Evolutionary conservation across 2,113 vertebrate species (phyloP), one percentile per base, ranked within the genome.

Genomic region (Saccopteryx bilineata): DNA sequence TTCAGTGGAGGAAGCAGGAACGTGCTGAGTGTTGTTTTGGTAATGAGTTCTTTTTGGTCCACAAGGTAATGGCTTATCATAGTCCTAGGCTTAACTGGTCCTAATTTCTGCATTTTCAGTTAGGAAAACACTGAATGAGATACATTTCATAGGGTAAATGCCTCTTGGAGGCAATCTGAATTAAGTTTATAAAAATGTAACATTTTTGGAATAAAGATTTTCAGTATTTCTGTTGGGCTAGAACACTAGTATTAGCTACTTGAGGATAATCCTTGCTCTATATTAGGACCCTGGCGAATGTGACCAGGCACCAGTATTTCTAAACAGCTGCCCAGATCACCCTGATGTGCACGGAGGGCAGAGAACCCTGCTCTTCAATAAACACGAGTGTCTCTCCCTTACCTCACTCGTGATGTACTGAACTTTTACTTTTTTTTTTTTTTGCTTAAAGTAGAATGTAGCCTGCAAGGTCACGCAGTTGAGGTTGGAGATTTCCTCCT

Each of bases 221-320:
- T 66, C 56, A 88, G 14, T 33, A 46, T 5, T 65, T 33, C 56
- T 46, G 1, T 7, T 58, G 5, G 18, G 46, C 9, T 54, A 58
- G 23, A 63, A 24, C 9, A n/a, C 2, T 9, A 33, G 18, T 26
- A 23, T 26, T 5, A 39, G 10, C 19, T 9, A 15, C 4, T 4
- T n/a, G 24, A 23, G 52, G 69, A 76, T 33, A 85, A 15, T 69
- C 9, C 21, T 15, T 52, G 6, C n/a, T 52, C 10, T 21, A 9
- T 3, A 26, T 23, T 1, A 6, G 81, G 52, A 52, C 56, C 7
- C 24, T 1, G 23, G 28, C 6, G 24, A 14, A 9, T 0, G 3
- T 23, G 23, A 24, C 26, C 56, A 24, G 31, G 23, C 18, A 0
- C 1, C 2, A 1, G 19, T 7, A 4, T 65, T 72, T 52, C 13